phyloP scores from a whole-genome alignment of 2,113 vertebrate species.

The Notiomystis cincta region DNA sequence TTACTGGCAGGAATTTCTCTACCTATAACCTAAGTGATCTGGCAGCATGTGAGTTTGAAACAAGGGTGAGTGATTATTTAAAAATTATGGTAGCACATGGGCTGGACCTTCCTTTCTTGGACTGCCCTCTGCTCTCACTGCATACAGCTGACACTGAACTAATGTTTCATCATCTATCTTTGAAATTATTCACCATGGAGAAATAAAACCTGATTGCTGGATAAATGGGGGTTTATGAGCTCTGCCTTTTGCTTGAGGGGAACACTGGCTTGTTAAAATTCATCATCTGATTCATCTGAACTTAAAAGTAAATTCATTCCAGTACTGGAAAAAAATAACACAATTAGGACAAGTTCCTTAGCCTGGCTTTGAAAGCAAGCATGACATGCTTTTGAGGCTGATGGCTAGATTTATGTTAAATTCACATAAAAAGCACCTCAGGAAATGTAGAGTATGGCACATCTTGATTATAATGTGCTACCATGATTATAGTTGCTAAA shows the following conservation, averaged over 20 bases:
- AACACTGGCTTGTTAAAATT: slow-evolving; percentile 49
- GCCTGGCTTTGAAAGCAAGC: neutral
- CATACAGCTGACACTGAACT: neutral
- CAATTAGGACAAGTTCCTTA: slow-evolving; percentile 38
- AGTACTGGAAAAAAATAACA: slow-evolving; percentile 15
- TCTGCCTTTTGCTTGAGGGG: slow-evolving; percentile 9
- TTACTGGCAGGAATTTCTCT: neutral
- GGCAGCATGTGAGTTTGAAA: neutral
- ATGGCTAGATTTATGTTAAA: slow-evolving; percentile 21
- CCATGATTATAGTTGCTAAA: neutral
- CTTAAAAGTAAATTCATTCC: slow-evolving; percentile 51
- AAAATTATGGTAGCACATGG: neutral
- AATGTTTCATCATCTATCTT: slow-evolving; percentile 2
- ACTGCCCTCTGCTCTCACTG: neutral
- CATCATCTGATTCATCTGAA: slow-evolving; percentile 48
- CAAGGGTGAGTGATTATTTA: neutral
- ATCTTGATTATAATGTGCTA: neutral
- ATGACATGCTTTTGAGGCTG: neutral
- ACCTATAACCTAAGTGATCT: neutral
- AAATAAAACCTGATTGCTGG: slow-evolving; percentile 7
- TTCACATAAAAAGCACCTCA: neutral
- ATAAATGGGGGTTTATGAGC: slow-evolving; percentile 18
- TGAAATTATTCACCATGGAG: slow-evolving; percentile 16
- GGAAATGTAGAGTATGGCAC: neutral
- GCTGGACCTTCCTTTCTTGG: neutral